Base-by-base conservation (phyloP, 2,797 vertebrate species). In the Graptemys geographica region DNA sequence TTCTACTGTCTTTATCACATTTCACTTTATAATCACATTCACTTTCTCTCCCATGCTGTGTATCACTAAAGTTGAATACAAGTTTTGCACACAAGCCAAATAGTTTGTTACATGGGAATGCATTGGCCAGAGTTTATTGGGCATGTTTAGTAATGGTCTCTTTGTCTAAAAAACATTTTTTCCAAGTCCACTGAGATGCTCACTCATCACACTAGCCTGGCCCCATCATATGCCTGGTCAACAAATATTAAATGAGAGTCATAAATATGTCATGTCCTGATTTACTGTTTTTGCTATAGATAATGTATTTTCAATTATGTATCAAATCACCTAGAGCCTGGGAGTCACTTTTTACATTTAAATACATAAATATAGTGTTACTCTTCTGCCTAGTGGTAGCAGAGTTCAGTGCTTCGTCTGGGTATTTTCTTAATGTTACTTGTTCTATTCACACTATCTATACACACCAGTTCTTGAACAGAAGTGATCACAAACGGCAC, bases 51-150 rank as follows among this genome's bases (percentile, higher is more conserved):
- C 92, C 95, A 23, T 8, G 86, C 94, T 95, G 89, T 72, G 88
- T 93, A 86, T 86, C 94, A 81, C 91, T 95, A 8, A 86, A 16
- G 88, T 86, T 91, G 57, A 89, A 62, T 87, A 52, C 85, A 91
- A 94, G 25, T 41, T 97, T 92, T 94, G 96, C 96, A 90, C 81
- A 16, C 81, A 52, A 44, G 93, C 96, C 96, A 95, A 92, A 86
- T 8, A 93, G 92, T 95, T 27, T 92, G 89, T 79, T 65, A 19
- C 92, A 31, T 28, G 27, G 56, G 56, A 57, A 57, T 57, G 56
- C 27, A 57, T 94, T 96, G 95, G 92, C 87, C 0, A 83, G 89
- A 80, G 55, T 28, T 95, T 80, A 23, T n/a, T 86, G 89, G 89
- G 33, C 93, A 69, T 18, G 84, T 95, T 72, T 96, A 95, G 94